Conservation (phyloP, 2,888 invertebrate species). For the Caenorhabditis sp. region DNA sequence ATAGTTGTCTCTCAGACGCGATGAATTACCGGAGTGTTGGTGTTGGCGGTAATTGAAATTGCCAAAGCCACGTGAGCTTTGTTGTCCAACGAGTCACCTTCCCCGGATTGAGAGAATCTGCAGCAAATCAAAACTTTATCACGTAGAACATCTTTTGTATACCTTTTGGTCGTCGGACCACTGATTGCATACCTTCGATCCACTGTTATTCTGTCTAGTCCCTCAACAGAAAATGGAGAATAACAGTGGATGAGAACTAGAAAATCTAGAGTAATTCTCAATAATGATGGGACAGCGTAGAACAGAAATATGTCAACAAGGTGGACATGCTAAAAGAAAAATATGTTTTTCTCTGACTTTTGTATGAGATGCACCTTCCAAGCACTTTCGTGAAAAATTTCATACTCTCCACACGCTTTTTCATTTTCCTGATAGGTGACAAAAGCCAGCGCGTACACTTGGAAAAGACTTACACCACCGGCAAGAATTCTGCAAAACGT, state of each 20-base stretch:
- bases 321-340: conserved; percentile 72
- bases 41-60: conserved; percentile 63
- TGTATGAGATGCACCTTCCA: conserved; percentile 34
- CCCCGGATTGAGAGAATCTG: conserved; percentile 46
- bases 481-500: conserved; percentile 63
- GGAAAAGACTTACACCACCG: conserved; percentile 64
- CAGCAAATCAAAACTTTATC: not conserved
- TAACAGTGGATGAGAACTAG: conserved; percentile 79
- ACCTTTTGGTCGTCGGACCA: conserved; percentile 60
- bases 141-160: not conserved
- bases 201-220: conserved; percentile 58
- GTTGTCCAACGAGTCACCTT: conserved; percentile 44
- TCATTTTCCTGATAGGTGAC: conserved; percentile 75
- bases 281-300: conserved; percentile 78
- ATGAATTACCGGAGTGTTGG: conserved; percentile 55
- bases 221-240: conserved; percentile 66
- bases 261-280: conserved; percentile 77
- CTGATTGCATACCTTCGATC: conserved; percentile 69
- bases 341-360: not conserved
- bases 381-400: conserved; percentile 52
- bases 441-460: conserved; percentile 75
- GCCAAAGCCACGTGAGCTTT: conserved; percentile 66
- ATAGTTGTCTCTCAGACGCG: too few relatives aligned
- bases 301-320: conserved; percentile 77
- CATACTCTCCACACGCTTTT: conserved; percentile 50